Evolutionary conservation across 2,797 vertebrate genomes (phyloP).

Genomic region (Euthynnus affinis): DNA sequence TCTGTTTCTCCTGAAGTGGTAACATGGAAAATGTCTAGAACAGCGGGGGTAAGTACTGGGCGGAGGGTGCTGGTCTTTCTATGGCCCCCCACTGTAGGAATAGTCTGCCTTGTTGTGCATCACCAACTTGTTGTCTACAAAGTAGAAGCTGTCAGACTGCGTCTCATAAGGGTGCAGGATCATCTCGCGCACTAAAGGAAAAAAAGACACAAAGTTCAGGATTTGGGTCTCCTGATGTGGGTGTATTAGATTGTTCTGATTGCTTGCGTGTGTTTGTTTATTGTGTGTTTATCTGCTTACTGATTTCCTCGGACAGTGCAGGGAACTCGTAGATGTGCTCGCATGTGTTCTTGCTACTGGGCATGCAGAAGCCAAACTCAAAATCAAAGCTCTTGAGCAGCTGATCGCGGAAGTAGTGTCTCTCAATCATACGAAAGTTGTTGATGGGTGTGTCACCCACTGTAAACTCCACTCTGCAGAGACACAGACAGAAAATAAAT

Average conservation of each 20-base stretch:
- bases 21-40: slow-evolving; percentile 62
- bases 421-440: slow-evolving; percentile 99
- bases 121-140: slow-evolving; percentile 98
- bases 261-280: neutral
- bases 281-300: slow-evolving; percentile 82
- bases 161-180: slow-evolving; percentile 96
- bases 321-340: slow-evolving; percentile 99
- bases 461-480: slow-evolving; percentile 95
- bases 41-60: slow-evolving; percentile 13
- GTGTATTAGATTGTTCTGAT: slow-evolving; percentile 12
- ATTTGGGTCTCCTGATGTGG: slow-evolving; percentile 2
- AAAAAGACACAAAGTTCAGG: slow-evolving; percentile 19
- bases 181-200: slow-evolving; percentile 93
- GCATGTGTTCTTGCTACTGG: slow-evolving; percentile 98
- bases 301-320: slow-evolving; percentile 95
- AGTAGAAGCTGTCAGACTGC: slow-evolving; percentile 99
- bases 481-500: neutral
- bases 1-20: slow-evolving; percentile 65
- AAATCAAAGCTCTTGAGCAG: slow-evolving; percentile 98
- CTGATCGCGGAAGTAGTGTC: slow-evolving; percentile 96
- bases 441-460: slow-evolving; percentile 97
- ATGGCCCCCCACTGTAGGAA: slow-evolving; percentile 95
- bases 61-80: slow-evolving; percentile 46
- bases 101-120: slow-evolving; percentile 99
- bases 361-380: slow-evolving; percentile 99